phyloP scores from a whole-genome alignment of 2,113 vertebrate genomes.

The Brachypteracias leptosomus region DNA sequence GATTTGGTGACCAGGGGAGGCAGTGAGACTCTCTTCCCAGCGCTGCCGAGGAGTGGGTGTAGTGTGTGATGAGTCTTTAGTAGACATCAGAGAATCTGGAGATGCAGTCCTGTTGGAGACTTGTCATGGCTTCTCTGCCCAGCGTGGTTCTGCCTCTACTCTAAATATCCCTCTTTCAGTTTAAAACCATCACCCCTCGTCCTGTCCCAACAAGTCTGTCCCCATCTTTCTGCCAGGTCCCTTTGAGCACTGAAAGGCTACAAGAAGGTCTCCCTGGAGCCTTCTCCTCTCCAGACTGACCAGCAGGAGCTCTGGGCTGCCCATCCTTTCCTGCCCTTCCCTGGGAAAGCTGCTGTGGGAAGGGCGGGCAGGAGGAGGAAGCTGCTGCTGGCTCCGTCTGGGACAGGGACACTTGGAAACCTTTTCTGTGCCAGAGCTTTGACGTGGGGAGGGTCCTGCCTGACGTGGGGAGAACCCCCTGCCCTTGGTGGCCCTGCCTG shows the following conservation, averaged over 20 bases:
- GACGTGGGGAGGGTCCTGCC: neutral
- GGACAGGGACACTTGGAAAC: neutral
- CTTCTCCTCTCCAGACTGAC: neutral
- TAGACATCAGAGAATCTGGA: neutral
- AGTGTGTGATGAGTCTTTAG: neutral
- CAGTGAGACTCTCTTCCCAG: neutral
- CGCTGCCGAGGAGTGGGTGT: neutral
- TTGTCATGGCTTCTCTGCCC: neutral
- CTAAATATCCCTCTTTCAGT: neutral
- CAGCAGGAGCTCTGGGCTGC: neutral
- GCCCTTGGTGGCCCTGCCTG: neutral
- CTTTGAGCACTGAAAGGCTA: neutral
- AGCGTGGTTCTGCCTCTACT: neutral
- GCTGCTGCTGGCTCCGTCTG: neutral
- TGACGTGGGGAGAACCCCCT: neutral
- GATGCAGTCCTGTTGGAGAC: accelerated
- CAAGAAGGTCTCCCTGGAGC: neutral
- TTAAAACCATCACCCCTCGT: neutral
- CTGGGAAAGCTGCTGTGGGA: slow-evolving; percentile 45
- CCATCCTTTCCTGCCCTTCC: slow-evolving; percentile 10
- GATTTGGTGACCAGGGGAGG: neutral
- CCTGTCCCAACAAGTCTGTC: neutral
- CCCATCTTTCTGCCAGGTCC: neutral
- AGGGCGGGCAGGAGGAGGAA: neutral
- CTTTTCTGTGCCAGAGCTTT: neutral